phyloP scores from a whole-genome alignment of 2,113 vertebrate species.

The Haemorhous mexicanus region DNA sequence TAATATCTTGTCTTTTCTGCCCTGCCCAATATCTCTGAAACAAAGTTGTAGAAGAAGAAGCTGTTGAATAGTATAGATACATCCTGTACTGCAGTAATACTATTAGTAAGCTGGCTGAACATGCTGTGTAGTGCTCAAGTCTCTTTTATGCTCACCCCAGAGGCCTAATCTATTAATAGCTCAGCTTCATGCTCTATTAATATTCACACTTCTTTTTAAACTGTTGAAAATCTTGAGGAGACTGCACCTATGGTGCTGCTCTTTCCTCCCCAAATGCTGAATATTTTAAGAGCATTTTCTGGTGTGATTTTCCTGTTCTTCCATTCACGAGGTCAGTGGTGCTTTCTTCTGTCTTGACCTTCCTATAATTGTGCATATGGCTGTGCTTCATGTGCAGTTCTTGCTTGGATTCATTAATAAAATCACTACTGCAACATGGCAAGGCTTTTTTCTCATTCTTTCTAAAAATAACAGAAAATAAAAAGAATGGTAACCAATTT shows the following conservation, averaged over 20 bases:
- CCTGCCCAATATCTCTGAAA: neutral
- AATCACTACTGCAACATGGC: neutral
- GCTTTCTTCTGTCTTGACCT: neutral
- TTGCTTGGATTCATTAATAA: neutral
- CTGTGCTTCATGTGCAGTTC: neutral
- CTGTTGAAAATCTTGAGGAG: conserved; percentile 31
- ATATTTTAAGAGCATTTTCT: neutral
- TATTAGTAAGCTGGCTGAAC: neutral
- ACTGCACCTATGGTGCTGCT: conserved; percentile 1
- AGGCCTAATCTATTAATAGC: conserved; percentile 57
- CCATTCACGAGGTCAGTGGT: neutral
- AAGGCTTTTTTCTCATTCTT: neutral
- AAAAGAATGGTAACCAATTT: neutral
- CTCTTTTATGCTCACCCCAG: conserved; percentile 22
- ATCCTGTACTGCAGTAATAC: neutral
- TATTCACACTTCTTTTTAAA: conserved; percentile 34
- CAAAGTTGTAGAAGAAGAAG: neutral
- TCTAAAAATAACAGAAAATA: neutral
- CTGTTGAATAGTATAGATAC: neutral
- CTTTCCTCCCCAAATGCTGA: neutral
- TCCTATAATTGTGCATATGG: neutral
- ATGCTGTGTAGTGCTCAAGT: neutral
- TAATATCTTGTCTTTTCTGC: neutral
- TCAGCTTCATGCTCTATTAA: conserved; percentile 50
- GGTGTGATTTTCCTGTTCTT: neutral